Percentiles rank a stretch among this genome's conserved stretches.
These are phyloP conservation scores for Peromyscus attwateri DNA, from an alignment of 2,797 vertebrate species.

Conservation along the genomic window DNA sequence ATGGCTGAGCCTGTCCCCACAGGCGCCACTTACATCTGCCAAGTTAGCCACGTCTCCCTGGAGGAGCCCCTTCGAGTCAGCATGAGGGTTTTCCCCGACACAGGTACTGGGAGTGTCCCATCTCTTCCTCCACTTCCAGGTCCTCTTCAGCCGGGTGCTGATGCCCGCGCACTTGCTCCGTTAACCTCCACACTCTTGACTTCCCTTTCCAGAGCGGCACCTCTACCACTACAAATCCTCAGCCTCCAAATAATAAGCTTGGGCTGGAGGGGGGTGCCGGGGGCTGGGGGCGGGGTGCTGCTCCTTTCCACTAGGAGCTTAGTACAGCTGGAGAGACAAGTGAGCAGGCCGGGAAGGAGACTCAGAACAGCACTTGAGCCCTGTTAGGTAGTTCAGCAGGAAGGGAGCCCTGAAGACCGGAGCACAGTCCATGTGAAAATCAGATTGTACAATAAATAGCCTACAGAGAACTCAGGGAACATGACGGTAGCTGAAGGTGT, in stretches of 20 bases:
- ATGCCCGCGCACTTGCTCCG: background rate
- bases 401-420: background rate
- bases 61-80: conserved; percentile 85
- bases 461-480: background rate
- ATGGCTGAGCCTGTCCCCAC: conserved; percentile 80
- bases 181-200: background rate
- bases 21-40: conserved; percentile 90
- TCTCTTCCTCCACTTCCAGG: conserved; percentile 27
- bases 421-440: background rate
- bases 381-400: background rate
- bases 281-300: background rate
- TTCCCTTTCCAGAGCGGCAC: background rate
- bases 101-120: conserved; percentile 84
- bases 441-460: background rate
- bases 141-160: background rate
- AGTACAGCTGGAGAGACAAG: background rate
- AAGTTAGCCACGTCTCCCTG: conserved; percentile 89
- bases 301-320: background rate
- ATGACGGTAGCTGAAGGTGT: background rate
- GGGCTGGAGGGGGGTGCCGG: background rate
- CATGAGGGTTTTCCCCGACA: conserved; percentile 50
- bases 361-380: background rate
- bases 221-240: background rate
- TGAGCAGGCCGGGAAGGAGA: background rate
- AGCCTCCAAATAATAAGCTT: background rate